These are phyloP conservation scores for Elachura formosa DNA, from an alignment of 2,113 vertebrate genomes.

Conservation along the genomic window DNA sequence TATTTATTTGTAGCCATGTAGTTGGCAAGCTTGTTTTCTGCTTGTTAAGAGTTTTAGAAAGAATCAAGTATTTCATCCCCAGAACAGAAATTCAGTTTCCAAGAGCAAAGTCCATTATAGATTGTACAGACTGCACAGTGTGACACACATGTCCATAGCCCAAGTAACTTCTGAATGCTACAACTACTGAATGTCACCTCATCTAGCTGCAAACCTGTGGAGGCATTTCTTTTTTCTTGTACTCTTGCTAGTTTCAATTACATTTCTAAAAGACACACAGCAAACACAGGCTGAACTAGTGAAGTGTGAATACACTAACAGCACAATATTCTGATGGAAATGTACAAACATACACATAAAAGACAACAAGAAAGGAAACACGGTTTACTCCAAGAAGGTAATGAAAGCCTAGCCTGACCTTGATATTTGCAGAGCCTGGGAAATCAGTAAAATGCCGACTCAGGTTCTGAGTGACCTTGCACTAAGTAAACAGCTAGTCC, in stretches of 20 bases:
- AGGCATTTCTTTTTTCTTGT: not conserved
- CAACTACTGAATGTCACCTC: not conserved
- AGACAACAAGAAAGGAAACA: not conserved
- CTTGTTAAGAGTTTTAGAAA: not conserved
- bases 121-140: not conserved
- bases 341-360: not conserved
- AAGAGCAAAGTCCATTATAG: not conserved
- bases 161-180: not conserved
- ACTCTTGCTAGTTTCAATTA: not conserved
- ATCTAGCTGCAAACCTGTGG: not conserved
- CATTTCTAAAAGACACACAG: not conserved
- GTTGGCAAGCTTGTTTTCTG: not conserved
- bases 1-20: not conserved
- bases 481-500: conserved; percentile 44
- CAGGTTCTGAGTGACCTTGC: conserved; percentile 53
- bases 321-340: not conserved
- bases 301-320: not conserved
- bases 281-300: not conserved
- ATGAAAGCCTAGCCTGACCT: conserved; percentile 25
- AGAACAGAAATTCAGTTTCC: not conserved
- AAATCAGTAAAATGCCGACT: conserved; percentile 48
- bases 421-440: conserved; percentile 44
- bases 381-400: conserved; percentile 4
- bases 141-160: not conserved
- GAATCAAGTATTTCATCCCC: not conserved